These are phyloP conservation scores for Uropetala carovei DNA, from an alignment of 2,888 invertebrate genomes.

Conservation along the genomic window DNA sequence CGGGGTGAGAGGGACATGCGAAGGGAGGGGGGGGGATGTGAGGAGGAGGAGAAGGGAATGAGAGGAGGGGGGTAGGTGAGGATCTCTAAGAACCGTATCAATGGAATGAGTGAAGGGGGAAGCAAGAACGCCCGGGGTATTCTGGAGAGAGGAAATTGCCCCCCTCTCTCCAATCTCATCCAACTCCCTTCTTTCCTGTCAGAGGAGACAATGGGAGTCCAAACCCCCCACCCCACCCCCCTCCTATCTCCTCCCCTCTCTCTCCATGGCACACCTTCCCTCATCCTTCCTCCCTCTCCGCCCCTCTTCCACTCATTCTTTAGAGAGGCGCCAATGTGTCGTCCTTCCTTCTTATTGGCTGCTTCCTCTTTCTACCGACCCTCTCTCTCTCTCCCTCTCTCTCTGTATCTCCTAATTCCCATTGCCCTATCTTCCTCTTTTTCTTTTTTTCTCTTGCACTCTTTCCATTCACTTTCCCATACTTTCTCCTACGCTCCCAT, in stretches of 20 bases:
- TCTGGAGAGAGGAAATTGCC: conserved; percentile 8
- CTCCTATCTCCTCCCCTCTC: not conserved
- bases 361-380: not conserved
- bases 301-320: not conserved
- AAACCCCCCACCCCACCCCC: not conserved
- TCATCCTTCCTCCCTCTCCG: not conserved
- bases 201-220: not conserved
- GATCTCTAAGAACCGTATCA: conserved; percentile 16
- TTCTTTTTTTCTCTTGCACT: not conserved
- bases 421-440: not conserved
- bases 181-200: not conserved
- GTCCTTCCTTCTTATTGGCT: not conserved
- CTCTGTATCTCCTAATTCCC: not conserved
- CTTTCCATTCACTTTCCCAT: not conserved
- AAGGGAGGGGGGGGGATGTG: not conserved
- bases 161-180: not conserved
- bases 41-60: not conserved
- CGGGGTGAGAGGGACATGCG: not conserved
- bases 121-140: conserved; percentile 7
- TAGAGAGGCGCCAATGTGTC: not conserved
- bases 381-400: not conserved
- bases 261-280: too few species aligned
- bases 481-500: not conserved
- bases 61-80: not conserved
- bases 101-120: not conserved